A percentile compares a stretch with the other conserved stretches of the same genome.
Conservation (phyloP, 1,140 invertebrate genomes). For the Drosophila sturtevanti region DNA sequence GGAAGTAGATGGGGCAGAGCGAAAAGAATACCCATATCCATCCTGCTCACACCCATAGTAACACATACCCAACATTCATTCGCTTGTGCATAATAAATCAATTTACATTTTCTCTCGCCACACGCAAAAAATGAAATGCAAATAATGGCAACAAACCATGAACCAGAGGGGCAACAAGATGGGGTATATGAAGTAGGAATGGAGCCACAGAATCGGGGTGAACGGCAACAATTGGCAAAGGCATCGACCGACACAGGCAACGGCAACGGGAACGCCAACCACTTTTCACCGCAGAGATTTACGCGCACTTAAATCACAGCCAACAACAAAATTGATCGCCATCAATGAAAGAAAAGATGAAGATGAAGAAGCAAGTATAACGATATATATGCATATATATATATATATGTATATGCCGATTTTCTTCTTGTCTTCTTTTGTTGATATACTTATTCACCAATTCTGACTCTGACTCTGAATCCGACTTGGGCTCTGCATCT, state of each 20-base stretch:
- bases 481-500: constrained; percentile 1
- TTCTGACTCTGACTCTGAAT: not conserved
- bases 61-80: constrained; percentile 55
- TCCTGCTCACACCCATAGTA: constrained; percentile 16
- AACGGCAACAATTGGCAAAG: not conserved
- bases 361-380: not conserved
- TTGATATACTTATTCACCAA: not conserved
- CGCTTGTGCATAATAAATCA: constrained; percentile 75
- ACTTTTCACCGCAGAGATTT: constrained; percentile 73
- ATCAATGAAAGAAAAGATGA: constrained; percentile 38
- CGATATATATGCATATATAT: not conserved
- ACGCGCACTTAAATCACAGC: constrained; percentile 72
- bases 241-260: too few relatives aligned
- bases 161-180: constrained; percentile 32
- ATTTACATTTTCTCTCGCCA: constrained; percentile 74
- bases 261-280: not conserved
- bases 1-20: not conserved
- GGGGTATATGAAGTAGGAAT: constrained; percentile 11
- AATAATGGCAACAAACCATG: constrained; percentile 67
- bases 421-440: not conserved
- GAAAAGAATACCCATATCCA: not conserved
- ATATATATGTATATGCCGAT: not conserved
- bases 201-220: constrained; percentile 6
- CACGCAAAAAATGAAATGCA: constrained; percentile 71
- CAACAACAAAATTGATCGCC: constrained; percentile 68